phyloP scores from a whole-genome alignment of 2,113 vertebrate genomes.

The Bos taurus region ARS-UCD2.0 NC_037328.1:72173501-72174000 shows the following conservation, averaged over 20 bases:
- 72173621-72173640: not conserved
- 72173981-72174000: not conserved
- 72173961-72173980: not conserved
- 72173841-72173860: not conserved
- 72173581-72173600: not conserved
- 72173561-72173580: not conserved
- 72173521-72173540: not conserved
- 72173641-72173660: not conserved
- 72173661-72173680: not conserved
- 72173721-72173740: not conserved
- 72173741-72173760: not conserved
- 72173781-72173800: not conserved
- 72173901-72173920: not conserved
- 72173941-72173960: not conserved
- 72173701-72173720: not conserved
- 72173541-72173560: not conserved
- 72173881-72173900: not conserved
- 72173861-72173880: not conserved
- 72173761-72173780: not conserved
- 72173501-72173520: not conserved
- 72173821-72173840: not conserved
- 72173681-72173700: conserved; percentile 12
- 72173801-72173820: not conserved
- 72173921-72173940: not conserved
- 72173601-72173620: not conserved